phyloP scores from a whole-genome alignment of 2,113 vertebrate species.

The Verasper variegatus region DNA sequence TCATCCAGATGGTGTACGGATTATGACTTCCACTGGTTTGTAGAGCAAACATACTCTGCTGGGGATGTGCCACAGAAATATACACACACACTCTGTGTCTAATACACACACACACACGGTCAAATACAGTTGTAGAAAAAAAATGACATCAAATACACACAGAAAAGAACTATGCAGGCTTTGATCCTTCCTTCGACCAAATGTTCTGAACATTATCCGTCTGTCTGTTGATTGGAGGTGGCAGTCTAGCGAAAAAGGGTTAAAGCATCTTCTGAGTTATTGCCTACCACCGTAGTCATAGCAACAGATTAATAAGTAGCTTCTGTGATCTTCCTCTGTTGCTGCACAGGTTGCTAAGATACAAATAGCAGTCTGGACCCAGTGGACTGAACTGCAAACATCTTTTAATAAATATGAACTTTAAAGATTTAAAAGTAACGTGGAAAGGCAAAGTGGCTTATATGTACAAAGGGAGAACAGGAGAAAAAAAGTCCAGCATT shows the following conservation, averaged over 20 bases:
- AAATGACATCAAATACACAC: conserved; percentile 32
- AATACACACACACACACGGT: conserved; percentile 6
- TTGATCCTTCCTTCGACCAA: conserved; percentile 61
- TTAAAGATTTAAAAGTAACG: conserved; percentile 59
- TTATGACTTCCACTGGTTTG: conserved; percentile 51
- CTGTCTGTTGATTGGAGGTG: conserved; percentile 57
- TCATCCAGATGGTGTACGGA: conserved; percentile 29
- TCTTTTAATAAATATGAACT: conserved; percentile 72
- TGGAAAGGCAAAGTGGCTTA: conserved; percentile 26
- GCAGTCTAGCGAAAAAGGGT: conserved; percentile 68
- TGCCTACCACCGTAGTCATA: conserved; percentile 83
- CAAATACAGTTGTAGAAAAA: conserved; percentile 14
- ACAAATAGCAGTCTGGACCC: conserved; percentile 73
- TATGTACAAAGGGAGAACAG: conserved; percentile 18
- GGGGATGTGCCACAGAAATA: conserved; percentile 19
- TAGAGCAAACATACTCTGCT: conserved; percentile 42
- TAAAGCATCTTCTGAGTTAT: conserved; percentile 81
- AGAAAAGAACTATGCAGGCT: conserved; percentile 40
- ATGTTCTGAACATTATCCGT: conserved; percentile 58
- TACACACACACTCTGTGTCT: background rate
- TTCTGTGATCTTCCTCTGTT: conserved; percentile 80
- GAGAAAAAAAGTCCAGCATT: conserved; percentile 39
- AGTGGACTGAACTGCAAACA: conserved; percentile 72
- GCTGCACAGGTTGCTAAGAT: conserved; percentile 84
- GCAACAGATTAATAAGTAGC: conserved; percentile 87